Base-by-base conservation (phyloP, 2,888 invertebrate genomes). In the Elmis aenea region DNA sequence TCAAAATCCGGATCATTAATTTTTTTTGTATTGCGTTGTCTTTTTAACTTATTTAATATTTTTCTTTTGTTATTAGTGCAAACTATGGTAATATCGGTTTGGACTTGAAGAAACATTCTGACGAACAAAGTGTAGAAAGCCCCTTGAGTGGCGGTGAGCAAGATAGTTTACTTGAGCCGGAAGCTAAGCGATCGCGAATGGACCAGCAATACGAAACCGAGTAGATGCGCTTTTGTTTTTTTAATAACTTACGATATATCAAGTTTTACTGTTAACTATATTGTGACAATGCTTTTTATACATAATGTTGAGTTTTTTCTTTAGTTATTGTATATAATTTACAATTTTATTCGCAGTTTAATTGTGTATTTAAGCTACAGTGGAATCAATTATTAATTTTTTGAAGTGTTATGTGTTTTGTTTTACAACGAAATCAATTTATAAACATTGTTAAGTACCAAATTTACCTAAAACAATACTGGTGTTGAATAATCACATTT, bases 81-180 rank as follows among this genome's bases (percentile, higher is more conserved):
- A 60, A 54, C 49, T 62, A 60, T 41, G 50, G 51, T 38, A 60
- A 42, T 39, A 49, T 59, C 18, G 63, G 64, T 24, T 41, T 66
- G 44, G 68, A 67, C 45, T 47, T 68, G 38, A 67, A 68, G 41
- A 55, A 66, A 52, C 67, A 67, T 42, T 39, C 61, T 37, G 58
- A 58, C 16, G 64, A 65, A 21, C 63, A 64, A 48, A 62, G 58
- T 39, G 51, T 57, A 24, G 66, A 59, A 21, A 65, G 65, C 48
- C 63, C 64, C 4, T 60, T 60, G 37, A 54, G 58, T 38, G 48
- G 55, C 12, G 60, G 60, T 5, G 64, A 61, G 24, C 46, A 55
- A 26, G 62, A 61, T 33, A 58, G 56, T 41, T 30, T 57, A 27
- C 58, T 59, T 35, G 67, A 67, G 40, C 62, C 65, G n/a, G 67